Conservation (phyloP, 2,888 invertebrate genomes). For the Tribolium freemani region DNA sequence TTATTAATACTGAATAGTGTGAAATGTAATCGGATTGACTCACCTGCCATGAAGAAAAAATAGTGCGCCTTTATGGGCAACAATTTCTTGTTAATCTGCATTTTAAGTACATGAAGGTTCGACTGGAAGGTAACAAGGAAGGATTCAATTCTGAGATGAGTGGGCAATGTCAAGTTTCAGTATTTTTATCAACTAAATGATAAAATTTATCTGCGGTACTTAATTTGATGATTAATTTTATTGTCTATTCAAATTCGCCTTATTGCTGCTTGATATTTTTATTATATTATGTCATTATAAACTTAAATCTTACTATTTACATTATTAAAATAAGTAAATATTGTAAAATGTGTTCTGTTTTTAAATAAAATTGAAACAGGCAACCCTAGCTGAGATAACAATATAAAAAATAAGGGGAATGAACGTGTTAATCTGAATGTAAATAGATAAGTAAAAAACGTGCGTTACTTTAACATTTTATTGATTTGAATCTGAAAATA, state of each 20-base stretch:
- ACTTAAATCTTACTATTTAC: too few species aligned
- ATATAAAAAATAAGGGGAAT: background rate
- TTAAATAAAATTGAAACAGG: background rate
- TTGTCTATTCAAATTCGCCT: background rate
- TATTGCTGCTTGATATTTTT: background rate
- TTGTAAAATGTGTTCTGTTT: background rate
- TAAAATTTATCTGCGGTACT: constrained; percentile 12
- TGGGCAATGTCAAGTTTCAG: background rate
- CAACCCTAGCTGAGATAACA: background rate
- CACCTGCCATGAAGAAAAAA: constrained; percentile 90
- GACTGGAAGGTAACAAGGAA: background rate
- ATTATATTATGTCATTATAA: too few species aligned
- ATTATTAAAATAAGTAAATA: background rate
- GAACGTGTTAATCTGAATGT: background rate
- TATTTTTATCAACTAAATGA: constrained; percentile 16
- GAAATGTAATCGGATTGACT: constrained; percentile 59
- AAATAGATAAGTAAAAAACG: background rate
- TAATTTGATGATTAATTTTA: constrained; percentile 3
- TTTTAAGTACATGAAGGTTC: background rate
- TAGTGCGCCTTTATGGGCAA: constrained; percentile 89
- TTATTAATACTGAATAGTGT: constrained; percentile 31
- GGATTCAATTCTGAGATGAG: background rate
- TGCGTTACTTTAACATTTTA: background rate
- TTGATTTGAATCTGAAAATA: background rate
- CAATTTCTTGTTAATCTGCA: constrained; percentile 77